Evolutionary conservation across 2,113 vertebrate species (phyloP).

Genomic region (Odontesthes bonariensis): DNA sequence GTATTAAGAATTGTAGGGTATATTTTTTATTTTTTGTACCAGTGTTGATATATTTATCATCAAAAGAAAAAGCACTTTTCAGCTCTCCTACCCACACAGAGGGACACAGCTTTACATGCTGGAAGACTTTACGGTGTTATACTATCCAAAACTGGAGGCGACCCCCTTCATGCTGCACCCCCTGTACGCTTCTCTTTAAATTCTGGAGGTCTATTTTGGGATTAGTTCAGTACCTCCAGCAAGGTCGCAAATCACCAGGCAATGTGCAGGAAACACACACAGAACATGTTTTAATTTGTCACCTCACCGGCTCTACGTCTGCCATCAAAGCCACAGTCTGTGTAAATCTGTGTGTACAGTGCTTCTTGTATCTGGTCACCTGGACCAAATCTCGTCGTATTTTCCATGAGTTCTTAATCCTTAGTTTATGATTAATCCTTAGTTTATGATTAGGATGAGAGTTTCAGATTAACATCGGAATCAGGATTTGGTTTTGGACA

Average conservation of each 20-base stretch:
- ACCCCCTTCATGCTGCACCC: not conserved
- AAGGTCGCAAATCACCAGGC: slow-evolving; percentile 43
- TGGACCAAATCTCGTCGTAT: not conserved
- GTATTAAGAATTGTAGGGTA: not conserved
- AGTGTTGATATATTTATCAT: too few relatives aligned
- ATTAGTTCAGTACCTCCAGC: slow-evolving; percentile 42
- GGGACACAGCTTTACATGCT: slow-evolving; percentile 15
- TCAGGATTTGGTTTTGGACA: too few relatives aligned
- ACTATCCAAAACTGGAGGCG: slow-evolving; percentile 24
- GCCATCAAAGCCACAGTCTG: slow-evolving; percentile 3
- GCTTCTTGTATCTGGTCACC: not conserved
- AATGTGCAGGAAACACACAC: slow-evolving; percentile 37
- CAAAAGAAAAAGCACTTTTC: not conserved
- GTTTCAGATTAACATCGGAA: too few relatives aligned
- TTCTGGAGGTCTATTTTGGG: slow-evolving; percentile 39
- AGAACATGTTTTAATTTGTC: slow-evolving; percentile 64
- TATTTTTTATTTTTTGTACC: too few relatives aligned
- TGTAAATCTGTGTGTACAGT: too few relatives aligned
- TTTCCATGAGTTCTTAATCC: too few relatives aligned
- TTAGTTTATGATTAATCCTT: too few relatives aligned
- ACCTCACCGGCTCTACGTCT: slow-evolving; percentile 29
- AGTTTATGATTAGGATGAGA: too few relatives aligned
- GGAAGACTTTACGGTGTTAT: slow-evolving; percentile 27
- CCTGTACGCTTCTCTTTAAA: slow-evolving; percentile 6
- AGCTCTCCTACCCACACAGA: slow-evolving; percentile 4